Evolutionary conservation across 1,140 invertebrate species (phyloP).

Genomic region (Pseudomyrmex flavicornis): DNA sequence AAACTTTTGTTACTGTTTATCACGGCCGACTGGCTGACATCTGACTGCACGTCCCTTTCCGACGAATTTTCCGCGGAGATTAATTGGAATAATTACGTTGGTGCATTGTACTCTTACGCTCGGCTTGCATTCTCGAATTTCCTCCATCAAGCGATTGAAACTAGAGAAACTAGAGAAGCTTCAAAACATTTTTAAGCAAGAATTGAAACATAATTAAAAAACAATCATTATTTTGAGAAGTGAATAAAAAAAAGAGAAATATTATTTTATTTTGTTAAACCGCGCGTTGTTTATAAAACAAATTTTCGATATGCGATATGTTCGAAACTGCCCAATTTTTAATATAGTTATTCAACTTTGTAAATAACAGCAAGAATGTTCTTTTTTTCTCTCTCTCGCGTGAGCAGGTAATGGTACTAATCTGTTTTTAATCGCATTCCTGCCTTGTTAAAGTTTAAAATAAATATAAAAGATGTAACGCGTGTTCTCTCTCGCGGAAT

Average conservation of each 20-base stretch:
- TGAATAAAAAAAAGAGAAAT: too few species aligned
- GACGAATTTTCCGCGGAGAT: not conserved
- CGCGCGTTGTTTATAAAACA: too few species aligned
- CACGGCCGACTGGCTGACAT: slow-evolving; percentile 6
- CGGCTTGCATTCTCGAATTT: not conserved
- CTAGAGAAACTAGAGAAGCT: not conserved
- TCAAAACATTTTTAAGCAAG: too few species aligned
- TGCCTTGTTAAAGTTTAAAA: not conserved
- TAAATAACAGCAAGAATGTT: not conserved
- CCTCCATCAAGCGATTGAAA: not conserved
- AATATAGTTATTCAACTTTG: not conserved
- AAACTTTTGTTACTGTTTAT: slow-evolving; percentile 57
- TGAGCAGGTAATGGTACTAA: not conserved
- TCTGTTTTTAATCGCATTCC: slow-evolving; percentile 11
- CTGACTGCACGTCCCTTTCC: not conserved
- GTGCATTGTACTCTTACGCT: not conserved
- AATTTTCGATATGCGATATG: not conserved
- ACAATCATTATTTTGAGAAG: not conserved
- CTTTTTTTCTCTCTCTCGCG: not conserved
- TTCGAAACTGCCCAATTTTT: not conserved
- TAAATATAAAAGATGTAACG: slow-evolving; percentile 2
- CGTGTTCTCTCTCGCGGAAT: not conserved
- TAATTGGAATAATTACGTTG: slow-evolving; percentile 46
- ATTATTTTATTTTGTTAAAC: too few species aligned
- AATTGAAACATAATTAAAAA: not conserved